Conservation (phyloP, 2,888 invertebrate genomes). For the Erynnis tages region DNA sequence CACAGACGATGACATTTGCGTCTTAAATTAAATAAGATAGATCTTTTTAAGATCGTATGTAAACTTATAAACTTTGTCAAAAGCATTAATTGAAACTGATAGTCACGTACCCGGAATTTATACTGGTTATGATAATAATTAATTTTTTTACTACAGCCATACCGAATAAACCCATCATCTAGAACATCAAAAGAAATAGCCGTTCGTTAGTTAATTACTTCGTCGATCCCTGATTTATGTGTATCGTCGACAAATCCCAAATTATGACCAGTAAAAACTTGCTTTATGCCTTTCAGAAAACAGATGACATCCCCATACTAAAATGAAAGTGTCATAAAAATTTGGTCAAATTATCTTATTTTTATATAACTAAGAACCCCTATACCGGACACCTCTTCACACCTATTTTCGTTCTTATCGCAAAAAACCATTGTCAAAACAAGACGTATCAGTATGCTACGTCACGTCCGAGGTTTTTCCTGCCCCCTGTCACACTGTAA, state of each 20-base stretch:
- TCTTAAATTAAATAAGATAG: too few relatives aligned
- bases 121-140: too few relatives aligned
- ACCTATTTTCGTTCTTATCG: conserved; percentile 8
- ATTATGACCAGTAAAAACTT: conserved; percentile 26
- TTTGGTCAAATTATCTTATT: background rate
- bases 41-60: too few relatives aligned
- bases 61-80: too few relatives aligned
- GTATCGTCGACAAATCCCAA: conserved; percentile 14
- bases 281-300: conserved; percentile 15
- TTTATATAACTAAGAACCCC: background rate
- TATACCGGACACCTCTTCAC: background rate
- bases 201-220: conserved; percentile 6
- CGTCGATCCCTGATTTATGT: conserved; percentile 12
- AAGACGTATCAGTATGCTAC: conserved; percentile 36
- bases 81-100: too few relatives aligned
- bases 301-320: conserved; percentile 5
- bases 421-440: conserved; percentile 17
- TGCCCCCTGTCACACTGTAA: conserved; percentile 11
- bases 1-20: too few relatives aligned
- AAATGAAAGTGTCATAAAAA: conserved; percentile 2
- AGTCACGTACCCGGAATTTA: too few relatives aligned
- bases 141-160: background rate
- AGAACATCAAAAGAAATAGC: conserved; percentile 1
- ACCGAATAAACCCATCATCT: background rate
- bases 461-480: conserved; percentile 39